Evolutionary conservation across 2,888 invertebrate species (phyloP).

Genomic region (Mechanitis mazaeus): DNA sequence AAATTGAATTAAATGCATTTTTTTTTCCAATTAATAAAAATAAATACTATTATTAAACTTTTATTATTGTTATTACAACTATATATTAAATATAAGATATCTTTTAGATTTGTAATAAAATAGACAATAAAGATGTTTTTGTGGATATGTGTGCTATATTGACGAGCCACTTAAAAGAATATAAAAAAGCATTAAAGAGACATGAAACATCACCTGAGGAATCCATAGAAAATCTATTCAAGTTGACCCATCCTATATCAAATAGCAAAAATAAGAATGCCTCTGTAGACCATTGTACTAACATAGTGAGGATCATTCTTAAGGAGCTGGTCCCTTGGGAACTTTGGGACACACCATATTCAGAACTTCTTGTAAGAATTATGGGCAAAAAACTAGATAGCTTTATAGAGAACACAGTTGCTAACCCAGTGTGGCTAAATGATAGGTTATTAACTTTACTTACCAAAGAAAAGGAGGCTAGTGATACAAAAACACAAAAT

Average conservation of each 20-base stretch:
- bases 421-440: slow-evolving; percentile 73
- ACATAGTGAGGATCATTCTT: slow-evolving; percentile 76
- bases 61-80: too few relatives aligned
- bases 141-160: slow-evolving; percentile 71
- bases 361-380: slow-evolving; percentile 78
- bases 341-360: slow-evolving; percentile 80
- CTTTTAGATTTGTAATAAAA: slow-evolving; percentile 62
- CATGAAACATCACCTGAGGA: slow-evolving; percentile 64
- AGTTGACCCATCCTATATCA: slow-evolving; percentile 56
- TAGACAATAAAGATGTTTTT: slow-evolving; percentile 65
- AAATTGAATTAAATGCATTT: too few relatives aligned
- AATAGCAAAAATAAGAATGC: slow-evolving; percentile 53
- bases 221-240: slow-evolving; percentile 69
- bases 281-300: slow-evolving; percentile 76
- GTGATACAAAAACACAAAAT: slow-evolving; percentile 11
- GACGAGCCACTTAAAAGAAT: slow-evolving; percentile 79
- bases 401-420: slow-evolving; percentile 64
- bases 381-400: slow-evolving; percentile 76
- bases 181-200: slow-evolving; percentile 77
- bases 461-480: slow-evolving; percentile 35
- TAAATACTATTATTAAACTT: too few relatives aligned
- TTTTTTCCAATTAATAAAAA: too few relatives aligned
- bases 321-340: slow-evolving; percentile 82
- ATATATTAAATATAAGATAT: slow-evolving; percentile 10
- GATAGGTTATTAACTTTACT: slow-evolving; percentile 52